phyloP scores from a whole-genome alignment of 2,113 vertebrate genomes.

The Hippocampus barbouri region DNA sequence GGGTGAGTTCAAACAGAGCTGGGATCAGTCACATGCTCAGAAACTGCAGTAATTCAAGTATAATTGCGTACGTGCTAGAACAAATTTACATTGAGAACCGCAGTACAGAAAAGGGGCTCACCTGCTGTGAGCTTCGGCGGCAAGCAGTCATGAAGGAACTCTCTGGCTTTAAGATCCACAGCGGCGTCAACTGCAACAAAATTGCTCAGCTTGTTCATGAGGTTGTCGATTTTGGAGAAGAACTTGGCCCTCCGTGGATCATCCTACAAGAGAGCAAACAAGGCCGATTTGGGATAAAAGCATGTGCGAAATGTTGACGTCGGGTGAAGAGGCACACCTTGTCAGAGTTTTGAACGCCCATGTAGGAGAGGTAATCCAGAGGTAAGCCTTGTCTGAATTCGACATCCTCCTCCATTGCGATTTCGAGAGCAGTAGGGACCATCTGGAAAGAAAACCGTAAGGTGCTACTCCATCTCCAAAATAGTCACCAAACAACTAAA shows the following conservation, averaged over 20 bases:
- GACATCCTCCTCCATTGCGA: slow-evolving; percentile 89
- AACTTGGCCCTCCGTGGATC: slow-evolving; percentile 78
- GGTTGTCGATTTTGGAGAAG: slow-evolving; percentile 72
- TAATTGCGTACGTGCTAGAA: not conserved
- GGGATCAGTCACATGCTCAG: not conserved
- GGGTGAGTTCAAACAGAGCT: not conserved
- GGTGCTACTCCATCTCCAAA: not conserved
- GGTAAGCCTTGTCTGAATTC: slow-evolving; percentile 89
- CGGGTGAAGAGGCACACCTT: slow-evolving; percentile 31
- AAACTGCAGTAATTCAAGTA: not conserved
- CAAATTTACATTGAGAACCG: too few relatives aligned
- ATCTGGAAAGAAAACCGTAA: slow-evolving; percentile 51
- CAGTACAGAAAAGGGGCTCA: slow-evolving; percentile 21
- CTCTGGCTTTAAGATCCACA: slow-evolving; percentile 90
- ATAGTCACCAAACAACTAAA: not conserved
- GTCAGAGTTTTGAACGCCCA: slow-evolving; percentile 89
- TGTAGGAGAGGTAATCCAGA: slow-evolving; percentile 84
- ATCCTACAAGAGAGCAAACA: slow-evolving; percentile 39
- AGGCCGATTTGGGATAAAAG: not conserved
- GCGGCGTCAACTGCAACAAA: slow-evolving; percentile 88
- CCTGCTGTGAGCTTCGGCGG: slow-evolving; percentile 81
- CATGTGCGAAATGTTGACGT: not conserved
- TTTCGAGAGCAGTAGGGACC: slow-evolving; percentile 84
- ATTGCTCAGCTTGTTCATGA: slow-evolving; percentile 79
- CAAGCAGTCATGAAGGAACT: slow-evolving; percentile 88